These are phyloP conservation scores for Stichodactyla mertensii DNA, from an alignment of 64 coral and sea anemone genomes.

Conservation along the genomic window DNA sequence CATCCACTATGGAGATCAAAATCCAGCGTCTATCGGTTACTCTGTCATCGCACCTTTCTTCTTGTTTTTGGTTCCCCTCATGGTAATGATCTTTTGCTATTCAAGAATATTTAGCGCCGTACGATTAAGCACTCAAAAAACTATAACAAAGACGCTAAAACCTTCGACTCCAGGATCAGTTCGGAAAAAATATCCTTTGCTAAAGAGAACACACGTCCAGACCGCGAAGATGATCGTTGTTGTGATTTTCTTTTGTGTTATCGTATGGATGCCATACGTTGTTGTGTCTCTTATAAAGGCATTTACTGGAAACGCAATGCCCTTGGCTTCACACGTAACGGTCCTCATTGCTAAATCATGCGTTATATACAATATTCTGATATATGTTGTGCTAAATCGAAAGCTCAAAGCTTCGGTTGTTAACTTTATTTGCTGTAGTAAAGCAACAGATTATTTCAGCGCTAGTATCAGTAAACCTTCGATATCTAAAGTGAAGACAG, in stretches of 20 bases:
- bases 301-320: conserved; percentile 35
- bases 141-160: conserved; percentile 45
- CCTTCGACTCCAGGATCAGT: conserved; percentile 18
- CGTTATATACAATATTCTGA: conserved; percentile 93
- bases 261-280: conserved; percentile 87
- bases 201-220: conserved; percentile 82
- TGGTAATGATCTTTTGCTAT: conserved; percentile 80
- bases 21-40: conserved; percentile 66
- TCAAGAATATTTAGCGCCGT: conserved; percentile 75
- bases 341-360: conserved; percentile 89
- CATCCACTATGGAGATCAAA: conserved; percentile 76
- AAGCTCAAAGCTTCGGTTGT: conserved; percentile 80
- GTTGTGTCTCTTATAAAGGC: conserved; percentile 59
- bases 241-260: conserved; percentile 91
- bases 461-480: background rate
- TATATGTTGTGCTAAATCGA: conserved; percentile 86
- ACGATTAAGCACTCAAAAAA: conserved; percentile 59
- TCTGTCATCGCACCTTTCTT: conserved; percentile 65
- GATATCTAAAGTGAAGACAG: conserved; percentile 24
- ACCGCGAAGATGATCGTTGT: conserved; percentile 93
- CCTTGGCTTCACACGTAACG: conserved; percentile 61
- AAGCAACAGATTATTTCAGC: background rate
- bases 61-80: conserved; percentile 62
- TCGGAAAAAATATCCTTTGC: conserved; percentile 54
- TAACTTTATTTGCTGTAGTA: conserved; percentile 72